phyloP scores from a whole-genome alignment of 2,888 invertebrate genomes.

The Ennomos quercinarius region DNA sequence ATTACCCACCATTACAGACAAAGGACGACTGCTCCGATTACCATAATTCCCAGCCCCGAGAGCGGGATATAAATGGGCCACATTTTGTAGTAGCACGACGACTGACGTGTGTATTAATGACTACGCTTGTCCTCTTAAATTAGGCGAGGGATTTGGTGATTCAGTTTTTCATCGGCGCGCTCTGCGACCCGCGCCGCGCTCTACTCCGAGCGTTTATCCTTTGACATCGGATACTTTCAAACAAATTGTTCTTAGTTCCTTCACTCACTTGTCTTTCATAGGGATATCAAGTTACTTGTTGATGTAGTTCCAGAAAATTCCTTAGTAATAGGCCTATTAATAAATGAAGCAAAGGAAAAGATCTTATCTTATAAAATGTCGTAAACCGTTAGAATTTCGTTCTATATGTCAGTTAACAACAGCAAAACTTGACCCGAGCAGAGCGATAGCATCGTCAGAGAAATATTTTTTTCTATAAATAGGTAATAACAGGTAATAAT shows the following conservation, averaged over 20 bases:
- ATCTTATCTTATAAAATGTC: constrained; percentile 14
- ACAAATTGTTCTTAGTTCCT: constrained; percentile 47
- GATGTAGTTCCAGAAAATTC: constrained; percentile 23
- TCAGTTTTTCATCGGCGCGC: constrained; percentile 76
- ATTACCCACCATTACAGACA: constrained; percentile 85
- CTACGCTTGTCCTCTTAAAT: constrained; percentile 84
- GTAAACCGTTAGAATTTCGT: constrained; percentile 7
- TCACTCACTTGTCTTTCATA: constrained; percentile 30
- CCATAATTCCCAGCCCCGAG: constrained; percentile 82
- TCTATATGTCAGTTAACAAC: constrained; percentile 1
- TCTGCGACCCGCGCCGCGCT: constrained; percentile 10
- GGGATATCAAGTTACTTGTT: constrained; percentile 31
- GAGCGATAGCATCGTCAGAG: constrained; percentile 1
- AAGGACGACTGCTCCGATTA: constrained; percentile 84
- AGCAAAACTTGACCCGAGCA: constrained; percentile 7
- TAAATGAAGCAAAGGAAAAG: constrained; percentile 12
- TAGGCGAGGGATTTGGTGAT: constrained; percentile 82
- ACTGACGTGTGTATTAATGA: constrained; percentile 85
- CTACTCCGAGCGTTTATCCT: constrained; percentile 47
- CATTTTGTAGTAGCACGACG: constrained; percentile 83
- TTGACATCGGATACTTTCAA: constrained; percentile 43
- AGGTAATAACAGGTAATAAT: constrained; percentile 28
- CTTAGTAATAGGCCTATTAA: constrained; percentile 21
- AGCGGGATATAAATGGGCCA: constrained; percentile 81
- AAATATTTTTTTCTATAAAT: constrained; percentile 28